Base-by-base conservation (phyloP, 2,888 invertebrate genomes). In the Smittia aterrima region DNA sequence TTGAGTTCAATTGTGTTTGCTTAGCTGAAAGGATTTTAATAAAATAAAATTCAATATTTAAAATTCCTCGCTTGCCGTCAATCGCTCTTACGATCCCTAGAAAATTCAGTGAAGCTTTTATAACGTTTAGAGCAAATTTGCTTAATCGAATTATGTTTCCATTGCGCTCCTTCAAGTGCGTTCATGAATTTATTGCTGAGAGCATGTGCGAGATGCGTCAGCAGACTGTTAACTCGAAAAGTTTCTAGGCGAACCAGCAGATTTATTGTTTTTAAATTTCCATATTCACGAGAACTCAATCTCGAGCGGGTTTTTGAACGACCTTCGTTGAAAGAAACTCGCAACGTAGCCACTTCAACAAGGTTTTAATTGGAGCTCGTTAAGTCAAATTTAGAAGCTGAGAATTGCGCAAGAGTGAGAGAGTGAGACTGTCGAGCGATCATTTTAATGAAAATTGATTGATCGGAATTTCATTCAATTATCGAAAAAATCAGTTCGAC, bases 301-400 rank as follows among this genome's bases (percentile, higher is more conserved):
- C 32, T 32, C 3, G 32, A 32, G 32, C 32, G 32, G 32, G 3
- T 32, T 32, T 32, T 9, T 32, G 4, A 32, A 18, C n/a, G 58
- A 58, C 58, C 58, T 58, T 58, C 16, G n/a, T 3, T 9, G 32
- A 32, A 4, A 6, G 47, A 47, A 47, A 47, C 47, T 47, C 16
- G 47, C 13, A n/a, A 4, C 47, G 38, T n/a, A 38, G 11, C 4
- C 38, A 38, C 38, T 38, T 54, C 13, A 62, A 62, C 9, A 62
- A 22, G 24, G 11, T 24, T 54, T 32, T 71, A 71, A 71, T 71
- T 71, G 70, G 70, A 71, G 18, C 54, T 71, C 54, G 70, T 71
- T 71, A 54, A 9, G 18, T 3, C 32, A 54, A 53, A 54, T 71
- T 54, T 16, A 71, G 18, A 58, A 58, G 58, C 47, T 4, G 47